Base-by-base conservation (phyloP, 2,113 vertebrate species). In the Astur gentilis region DNA sequence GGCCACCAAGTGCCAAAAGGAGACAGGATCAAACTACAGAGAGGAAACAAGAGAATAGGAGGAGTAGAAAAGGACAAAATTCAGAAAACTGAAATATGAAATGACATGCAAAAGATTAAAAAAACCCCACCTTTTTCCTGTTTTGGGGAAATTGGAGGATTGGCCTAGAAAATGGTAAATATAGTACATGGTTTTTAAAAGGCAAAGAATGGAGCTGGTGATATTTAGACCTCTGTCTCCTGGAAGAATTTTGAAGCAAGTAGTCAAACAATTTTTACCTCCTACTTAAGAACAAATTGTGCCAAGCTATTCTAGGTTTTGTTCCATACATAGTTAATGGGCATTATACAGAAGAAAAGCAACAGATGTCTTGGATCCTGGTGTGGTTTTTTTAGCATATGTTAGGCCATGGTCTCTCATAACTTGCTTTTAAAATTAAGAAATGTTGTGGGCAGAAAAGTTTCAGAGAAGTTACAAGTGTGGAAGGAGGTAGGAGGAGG, bases 241-340 rank as follows among this genome's bases (percentile, higher is more conserved):
- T 82, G 65, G 82, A 84, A 84, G 84, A 75, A 55, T 87, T 94
- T 31, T 84, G n/a, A 82, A 93, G 38, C 64, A 77, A 91, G 60
- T 36, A 93, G n/a, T 73, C 40, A 70, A 92, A 87, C 45, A 75
- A 17, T 87, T 91, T 71, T 79, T 87, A n/a, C 50, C 65, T 94
- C 81, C 92, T 77, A n/a, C 91, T 84, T 62, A 44, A 89, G 89
- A 83, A 90, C 80, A 93, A 93, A 54, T n/a, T 82, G 73, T 95
- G 60, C 92, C 83, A 42, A 84, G 73, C 70, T 97, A 44, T 91
- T 94, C 86, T 78, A 31, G 36, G 34, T 87, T 61, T 70, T 84
- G 50, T 75, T 94, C 81, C 61, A 54, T 81, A 45, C 55, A 40
- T 67, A 87, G 77, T 73, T 88, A 93, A 71, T 50, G 61, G 84